phyloP scores from a whole-genome alignment of 1,140 invertebrate species.

The Neodiprion fabricii region DNA sequence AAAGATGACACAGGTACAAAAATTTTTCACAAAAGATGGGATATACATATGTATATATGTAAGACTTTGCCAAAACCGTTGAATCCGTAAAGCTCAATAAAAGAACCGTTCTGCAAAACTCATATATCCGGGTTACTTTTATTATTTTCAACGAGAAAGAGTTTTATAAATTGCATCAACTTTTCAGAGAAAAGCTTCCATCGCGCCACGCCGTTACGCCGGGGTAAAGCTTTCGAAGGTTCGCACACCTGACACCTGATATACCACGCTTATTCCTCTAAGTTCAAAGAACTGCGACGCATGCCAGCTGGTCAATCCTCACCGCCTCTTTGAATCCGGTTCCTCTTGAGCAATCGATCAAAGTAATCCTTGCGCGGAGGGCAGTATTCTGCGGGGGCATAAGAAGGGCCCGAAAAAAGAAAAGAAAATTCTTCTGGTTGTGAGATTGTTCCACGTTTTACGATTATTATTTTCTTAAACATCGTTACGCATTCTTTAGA shows the following conservation, averaged over 20 bases:
- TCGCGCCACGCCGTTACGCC: constrained; percentile 20
- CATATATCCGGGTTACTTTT: not conserved
- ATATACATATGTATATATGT: no score
- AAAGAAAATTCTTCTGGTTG: no score
- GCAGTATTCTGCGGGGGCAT: not conserved
- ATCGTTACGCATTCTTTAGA: no score
- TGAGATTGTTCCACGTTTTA: no score
- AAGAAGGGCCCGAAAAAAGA: not conserved
- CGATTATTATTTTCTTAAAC: no score
- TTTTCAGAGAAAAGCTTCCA: constrained; percentile 32
- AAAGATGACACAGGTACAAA: no score
- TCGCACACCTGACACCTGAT: not conserved
- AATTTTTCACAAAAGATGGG: no score
- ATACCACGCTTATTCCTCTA: no score
- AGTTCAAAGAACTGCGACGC: no score
- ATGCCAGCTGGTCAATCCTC: not conserved
- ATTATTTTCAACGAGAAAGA: constrained; percentile 27
- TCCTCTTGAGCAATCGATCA: not conserved
- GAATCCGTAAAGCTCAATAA: no score
- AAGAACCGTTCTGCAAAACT: no score
- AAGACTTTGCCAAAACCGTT: no score
- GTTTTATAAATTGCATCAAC: constrained; percentile 42
- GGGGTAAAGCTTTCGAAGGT: constrained; percentile 1
- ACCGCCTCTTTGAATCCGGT: not conserved
- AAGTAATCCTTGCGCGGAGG: not conserved